A percentile compares a stretch with the other conserved stretches of the same genome.
Evolutionary conservation across 2,888 invertebrate genomes (phyloP).

Genomic region (Dione vanillae): DNA sequence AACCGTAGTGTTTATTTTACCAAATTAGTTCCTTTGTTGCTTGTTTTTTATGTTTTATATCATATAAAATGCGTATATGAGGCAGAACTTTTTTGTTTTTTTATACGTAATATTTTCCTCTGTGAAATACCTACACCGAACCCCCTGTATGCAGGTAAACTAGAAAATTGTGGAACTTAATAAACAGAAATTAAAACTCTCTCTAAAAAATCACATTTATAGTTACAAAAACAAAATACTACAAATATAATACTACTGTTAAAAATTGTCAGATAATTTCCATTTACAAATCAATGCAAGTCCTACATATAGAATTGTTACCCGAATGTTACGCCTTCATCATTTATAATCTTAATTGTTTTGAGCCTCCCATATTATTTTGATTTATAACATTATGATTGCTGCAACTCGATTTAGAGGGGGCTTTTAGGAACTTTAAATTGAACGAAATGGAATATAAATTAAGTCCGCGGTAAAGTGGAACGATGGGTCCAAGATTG

Average conservation of each 20-base stretch:
- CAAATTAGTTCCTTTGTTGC: too few species aligned
- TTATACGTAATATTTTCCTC: too few species aligned
- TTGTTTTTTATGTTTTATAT: too few species aligned
- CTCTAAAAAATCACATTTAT: too few species aligned
- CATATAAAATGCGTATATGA: too few species aligned
- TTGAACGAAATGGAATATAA: conserved; percentile 80
- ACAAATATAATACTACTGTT: too few species aligned
- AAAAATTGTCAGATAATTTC: background rate
- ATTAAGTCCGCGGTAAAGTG: conserved; percentile 66
- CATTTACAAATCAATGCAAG: background rate
- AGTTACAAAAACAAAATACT: too few species aligned
- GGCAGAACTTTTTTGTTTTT: too few species aligned
- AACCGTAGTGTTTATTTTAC: background rate
- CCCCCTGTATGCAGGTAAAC: too few species aligned
- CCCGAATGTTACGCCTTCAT: conserved; percentile 58
- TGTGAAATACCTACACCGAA: too few species aligned
- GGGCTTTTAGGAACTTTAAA: conserved; percentile 70
- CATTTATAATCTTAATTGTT: conserved; percentile 76
- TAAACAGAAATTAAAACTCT: too few species aligned
- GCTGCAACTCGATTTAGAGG: conserved; percentile 78
- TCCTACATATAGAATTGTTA: conserved; percentile 52
- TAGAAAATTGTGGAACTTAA: too few species aligned
- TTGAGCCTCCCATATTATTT: conserved; percentile 77
- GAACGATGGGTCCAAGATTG: conserved; percentile 53
- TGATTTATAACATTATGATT: conserved; percentile 83